Evolutionary conservation across 2,113 vertebrate species (phyloP).

Genomic region (Thermophis baileyi): DNA sequence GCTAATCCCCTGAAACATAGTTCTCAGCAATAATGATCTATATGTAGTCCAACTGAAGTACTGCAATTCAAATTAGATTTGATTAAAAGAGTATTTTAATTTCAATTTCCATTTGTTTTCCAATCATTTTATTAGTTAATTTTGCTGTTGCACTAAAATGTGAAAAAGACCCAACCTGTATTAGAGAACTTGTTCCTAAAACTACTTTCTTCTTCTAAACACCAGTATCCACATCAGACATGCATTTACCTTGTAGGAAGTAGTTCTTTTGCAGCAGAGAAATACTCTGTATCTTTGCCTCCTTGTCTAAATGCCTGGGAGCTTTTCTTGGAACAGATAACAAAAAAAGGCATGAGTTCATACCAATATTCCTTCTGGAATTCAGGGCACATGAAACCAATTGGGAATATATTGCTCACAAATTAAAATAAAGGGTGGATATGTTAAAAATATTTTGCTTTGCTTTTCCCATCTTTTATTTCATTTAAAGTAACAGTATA

Average conservation of each 20-base stretch:
- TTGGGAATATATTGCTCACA: neutral
- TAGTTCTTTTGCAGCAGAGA: neutral
- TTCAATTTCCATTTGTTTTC: neutral
- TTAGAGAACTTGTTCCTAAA: neutral
- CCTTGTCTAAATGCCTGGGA: neutral
- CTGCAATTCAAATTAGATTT: neutral
- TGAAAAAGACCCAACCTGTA: neutral
- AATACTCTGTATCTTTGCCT: neutral
- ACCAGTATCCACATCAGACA: neutral
- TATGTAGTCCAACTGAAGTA: neutral
- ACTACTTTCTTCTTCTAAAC: neutral
- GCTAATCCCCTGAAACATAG: neutral
- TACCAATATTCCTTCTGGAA: neutral
- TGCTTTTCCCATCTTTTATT: neutral
- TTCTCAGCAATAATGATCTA: neutral
- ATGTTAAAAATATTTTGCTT: neutral
- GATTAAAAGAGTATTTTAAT: neutral
- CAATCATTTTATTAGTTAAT: neutral
- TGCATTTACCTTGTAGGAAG: neutral
- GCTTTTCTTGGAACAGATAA: neutral
- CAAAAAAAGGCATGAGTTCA: neutral
- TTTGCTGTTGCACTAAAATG: neutral
- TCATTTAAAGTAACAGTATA: neutral
- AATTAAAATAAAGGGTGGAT: neutral
- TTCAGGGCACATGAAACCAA: neutral